Evolutionary conservation across 2,888 invertebrate species (phyloP), one percentile per base, ranked within the genome.

Genomic region (Eilema sororculum): DNA sequence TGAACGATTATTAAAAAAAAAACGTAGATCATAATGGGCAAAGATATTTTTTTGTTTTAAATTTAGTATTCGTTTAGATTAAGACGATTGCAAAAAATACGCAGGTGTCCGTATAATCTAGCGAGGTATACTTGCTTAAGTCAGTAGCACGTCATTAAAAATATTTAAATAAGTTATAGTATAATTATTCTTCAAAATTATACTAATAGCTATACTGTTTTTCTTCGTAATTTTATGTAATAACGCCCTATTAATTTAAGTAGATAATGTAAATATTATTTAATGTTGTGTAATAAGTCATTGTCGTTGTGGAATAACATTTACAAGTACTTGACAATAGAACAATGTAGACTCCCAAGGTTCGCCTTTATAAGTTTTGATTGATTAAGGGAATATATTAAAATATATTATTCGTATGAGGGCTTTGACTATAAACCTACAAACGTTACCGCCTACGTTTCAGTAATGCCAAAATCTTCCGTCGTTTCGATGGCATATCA

Each of bases 281-380:
- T 74, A 76, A 76, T 74, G 69, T 67, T 57, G 16, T 4, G 62
- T 69, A 73, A 74, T 72, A 79, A 79, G 74, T 74, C 73, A 74
- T 69, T 77, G 74, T 72, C 79, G 73, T 62, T 77, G 68, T 73
- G 71, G 28, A 71, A 71, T 69, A 72, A 69, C 20, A 33, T 33
- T 74, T 66, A 79, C 70, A 71, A 73, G 73, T 56, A 57, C 28
- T 37, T 24, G 24, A 65, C 60, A 57, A 33, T 65, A 28, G 62
- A 70, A 70, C 65, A 78, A 74, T 68, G 74, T 68, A 59, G 62
- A 75, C 75, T 79, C 66, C 74, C 73, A 61, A 61, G 69, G 25
- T 64, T 74, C 71, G 66, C 73, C 73, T 77, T 79, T 72, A 73
- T 67, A 60, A 62, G 62, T 68, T 73, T 73, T 71, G 72, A 77